These are phyloP conservation scores for Diloba caeruleocephala DNA, from an alignment of 2,888 invertebrate species.

Conservation along the genomic window DNA sequence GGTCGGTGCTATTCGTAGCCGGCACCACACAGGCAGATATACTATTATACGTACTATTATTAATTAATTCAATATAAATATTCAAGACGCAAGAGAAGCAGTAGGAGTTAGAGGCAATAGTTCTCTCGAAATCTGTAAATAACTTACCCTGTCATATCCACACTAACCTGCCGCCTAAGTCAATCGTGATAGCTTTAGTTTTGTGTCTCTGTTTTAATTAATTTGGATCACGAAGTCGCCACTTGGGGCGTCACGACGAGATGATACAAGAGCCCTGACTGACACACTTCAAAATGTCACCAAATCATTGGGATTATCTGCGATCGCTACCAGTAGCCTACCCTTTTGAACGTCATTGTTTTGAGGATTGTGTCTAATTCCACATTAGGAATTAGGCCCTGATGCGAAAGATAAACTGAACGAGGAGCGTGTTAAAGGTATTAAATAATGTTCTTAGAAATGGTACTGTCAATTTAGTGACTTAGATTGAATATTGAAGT, in stretches of 20 bases:
- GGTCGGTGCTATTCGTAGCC: no score
- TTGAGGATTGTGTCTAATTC: slow-evolving; percentile 56
- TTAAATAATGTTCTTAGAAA: slow-evolving; percentile 47
- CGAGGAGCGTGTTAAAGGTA: slow-evolving; percentile 56
- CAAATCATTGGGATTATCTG: slow-evolving; percentile 79
- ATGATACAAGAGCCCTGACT: slow-evolving; percentile 77
- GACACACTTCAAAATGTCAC: slow-evolving; percentile 89
- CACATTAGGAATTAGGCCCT: slow-evolving; percentile 63
- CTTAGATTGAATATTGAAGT: slow-evolving; percentile 8
- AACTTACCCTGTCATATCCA: slow-evolving; percentile 69
- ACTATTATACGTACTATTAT: no score
- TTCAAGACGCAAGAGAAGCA: no score
- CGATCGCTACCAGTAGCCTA: slow-evolving; percentile 68
- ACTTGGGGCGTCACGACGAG: slow-evolving; percentile 86
- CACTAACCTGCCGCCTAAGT: slow-evolving; percentile 66
- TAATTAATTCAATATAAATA: no score
- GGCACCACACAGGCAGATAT: no score
- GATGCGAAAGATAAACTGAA: slow-evolving; percentile 50
- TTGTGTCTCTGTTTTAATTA: slow-evolving; percentile 88
- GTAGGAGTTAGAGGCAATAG: no score
- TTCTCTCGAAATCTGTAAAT: slow-evolving; percentile 1
- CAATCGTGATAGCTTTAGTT: slow-evolving; percentile 86
- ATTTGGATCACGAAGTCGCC: slow-evolving; percentile 89
- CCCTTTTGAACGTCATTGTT: slow-evolving; percentile 67
- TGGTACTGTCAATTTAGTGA: not conserved